These are phyloP conservation scores for Oncorhynchus gorbuscha DNA, from an alignment of 2,113 vertebrate species.

Conservation along the genomic window DNA sequence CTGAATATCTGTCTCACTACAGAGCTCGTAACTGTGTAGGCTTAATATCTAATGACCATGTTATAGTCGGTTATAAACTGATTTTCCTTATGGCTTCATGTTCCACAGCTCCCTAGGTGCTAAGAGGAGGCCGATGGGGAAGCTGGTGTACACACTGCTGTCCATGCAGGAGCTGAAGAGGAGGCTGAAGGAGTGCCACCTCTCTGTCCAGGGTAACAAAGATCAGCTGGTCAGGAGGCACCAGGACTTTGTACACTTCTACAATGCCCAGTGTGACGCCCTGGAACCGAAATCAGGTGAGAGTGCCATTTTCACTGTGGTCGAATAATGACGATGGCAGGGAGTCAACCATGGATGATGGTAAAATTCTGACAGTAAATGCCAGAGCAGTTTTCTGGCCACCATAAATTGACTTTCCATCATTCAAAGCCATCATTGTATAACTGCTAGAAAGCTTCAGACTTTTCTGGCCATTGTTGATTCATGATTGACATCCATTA, in stretches of 20 bases:
- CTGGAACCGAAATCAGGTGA: slow-evolving; percentile 85
- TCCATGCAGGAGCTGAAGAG: slow-evolving; percentile 84
- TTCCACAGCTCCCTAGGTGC: slow-evolving; percentile 66
- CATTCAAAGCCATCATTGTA: no score
- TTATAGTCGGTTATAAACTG: neutral
- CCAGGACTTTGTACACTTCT: slow-evolving; percentile 86
- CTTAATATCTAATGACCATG: neutral
- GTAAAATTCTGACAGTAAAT: neutral
- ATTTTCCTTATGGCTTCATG: neutral
- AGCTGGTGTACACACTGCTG: slow-evolving; percentile 90
- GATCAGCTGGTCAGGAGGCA: slow-evolving; percentile 86
- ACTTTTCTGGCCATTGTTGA: neutral
- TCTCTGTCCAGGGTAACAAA: slow-evolving; percentile 80
- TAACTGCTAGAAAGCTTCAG: no score
- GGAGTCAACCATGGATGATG: no score
- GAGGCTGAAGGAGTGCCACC: slow-evolving; percentile 80
- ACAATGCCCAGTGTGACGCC: slow-evolving; percentile 93
- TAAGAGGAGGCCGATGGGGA: slow-evolving; percentile 79
- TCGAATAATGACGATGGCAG: neutral
- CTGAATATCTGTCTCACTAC: neutral
- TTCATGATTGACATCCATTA: neutral
- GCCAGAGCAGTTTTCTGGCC: neutral
- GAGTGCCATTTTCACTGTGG: neutral
- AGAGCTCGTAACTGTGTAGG: neutral
- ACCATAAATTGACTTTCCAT: no score